Conservation (phyloP, 2,888 invertebrate genomes). For the Dynastes maya region DNA sequence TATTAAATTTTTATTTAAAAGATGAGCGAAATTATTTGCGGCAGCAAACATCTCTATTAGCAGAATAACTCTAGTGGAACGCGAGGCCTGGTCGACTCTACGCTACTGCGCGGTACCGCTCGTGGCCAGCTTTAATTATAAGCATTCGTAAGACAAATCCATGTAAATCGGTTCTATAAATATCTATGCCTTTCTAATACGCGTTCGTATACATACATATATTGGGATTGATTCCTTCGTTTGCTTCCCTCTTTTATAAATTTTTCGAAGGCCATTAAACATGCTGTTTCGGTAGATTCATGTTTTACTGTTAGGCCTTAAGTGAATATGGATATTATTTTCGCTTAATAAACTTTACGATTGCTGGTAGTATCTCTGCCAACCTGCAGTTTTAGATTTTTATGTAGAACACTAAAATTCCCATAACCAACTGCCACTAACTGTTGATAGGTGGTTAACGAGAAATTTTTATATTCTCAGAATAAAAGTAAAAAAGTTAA, state of each 20-base stretch:
- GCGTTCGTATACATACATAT: too few species aligned
- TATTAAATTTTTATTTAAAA: too few species aligned
- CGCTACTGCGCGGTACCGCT: too few species aligned
- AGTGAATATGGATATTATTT: constrained; percentile 3
- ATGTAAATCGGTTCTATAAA: not conserved
- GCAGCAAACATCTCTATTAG: too few species aligned
- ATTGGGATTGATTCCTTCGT: too few species aligned
- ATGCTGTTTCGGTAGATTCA: not conserved
- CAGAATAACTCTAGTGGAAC: too few species aligned
- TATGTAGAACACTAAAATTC: not conserved
- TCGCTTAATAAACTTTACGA: not conserved
- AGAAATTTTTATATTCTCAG: not conserved
- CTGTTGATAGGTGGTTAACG: not conserved
- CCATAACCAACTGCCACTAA: not conserved
- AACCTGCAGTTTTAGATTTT: constrained; percentile 1
- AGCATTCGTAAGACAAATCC: too few species aligned
- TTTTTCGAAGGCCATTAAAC: not conserved
- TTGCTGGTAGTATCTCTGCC: not conserved
- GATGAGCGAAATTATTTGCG: too few species aligned
- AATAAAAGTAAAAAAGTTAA: not conserved
- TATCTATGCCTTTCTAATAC: not conserved
- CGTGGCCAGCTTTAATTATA: too few species aligned
- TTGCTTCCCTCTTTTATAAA: too few species aligned
- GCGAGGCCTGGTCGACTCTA: too few species aligned
- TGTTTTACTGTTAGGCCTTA: not conserved